Base-by-base conservation (phyloP, 2,113 vertebrate species). In the Colius striatus region DNA sequence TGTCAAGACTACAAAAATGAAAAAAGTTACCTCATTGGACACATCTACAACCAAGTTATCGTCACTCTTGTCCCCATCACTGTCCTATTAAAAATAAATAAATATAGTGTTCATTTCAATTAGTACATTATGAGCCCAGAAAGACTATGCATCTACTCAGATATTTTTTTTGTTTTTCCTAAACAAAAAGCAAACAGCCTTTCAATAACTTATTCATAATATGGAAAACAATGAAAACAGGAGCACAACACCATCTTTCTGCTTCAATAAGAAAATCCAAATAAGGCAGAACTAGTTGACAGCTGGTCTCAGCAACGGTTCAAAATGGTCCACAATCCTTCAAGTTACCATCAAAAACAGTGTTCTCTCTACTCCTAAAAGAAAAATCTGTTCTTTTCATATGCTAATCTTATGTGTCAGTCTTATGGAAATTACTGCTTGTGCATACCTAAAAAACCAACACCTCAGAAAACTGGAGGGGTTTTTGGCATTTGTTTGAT, bases 1-100 rank as follows among this genome's bases (percentile, higher is more conserved):
- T 0, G 29, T 89, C 60, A 94, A 74, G 30, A 95, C 86, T 92
- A 90, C 60, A 77, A 87, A 92, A 93, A 91, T 79, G 50, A 74
- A 96, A 97, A 89, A 92, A 72, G 67, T 98, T 98, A 98, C 98
- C 98, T 98, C 98, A 93, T 98, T 98, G 91, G 98, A 98, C 51
- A 98, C 98, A 97, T 98, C 98, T 94, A 98, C 98, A 94, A 98
- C 98, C 96, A 98, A 97, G 96, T 98, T 98, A 97, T 98, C 98
- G 89, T 98, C 98, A 70, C 98, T 98, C 98, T 98, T 98, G 97
- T 98, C 98, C 86, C 98, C 98, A 96, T 98, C 98, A 63, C 98
- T 98, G 95, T 98, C 98, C 98, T 98, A 96, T 96, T 95, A 96
- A 97, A 96, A 93, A 96, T 92, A 97, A 96, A 96, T 89, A 92